Conservation (phyloP, 2,888 invertebrate genomes). For the Orchesella flavescens region DNA sequence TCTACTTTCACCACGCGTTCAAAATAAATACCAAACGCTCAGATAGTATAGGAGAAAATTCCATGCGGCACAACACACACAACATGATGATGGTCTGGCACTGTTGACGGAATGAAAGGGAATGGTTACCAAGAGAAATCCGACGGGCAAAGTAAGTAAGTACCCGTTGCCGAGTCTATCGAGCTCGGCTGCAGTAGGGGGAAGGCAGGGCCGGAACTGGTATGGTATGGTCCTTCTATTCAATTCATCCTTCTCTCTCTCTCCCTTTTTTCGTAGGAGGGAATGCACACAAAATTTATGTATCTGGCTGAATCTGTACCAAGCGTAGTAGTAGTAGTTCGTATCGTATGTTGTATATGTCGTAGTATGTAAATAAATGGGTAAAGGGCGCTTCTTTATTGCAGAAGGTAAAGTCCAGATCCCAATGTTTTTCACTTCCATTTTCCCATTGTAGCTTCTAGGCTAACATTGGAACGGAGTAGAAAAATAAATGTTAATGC, state of each 20-base stretch:
- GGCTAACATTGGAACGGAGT: neutral
- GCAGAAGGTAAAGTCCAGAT: too few relatives aligned
- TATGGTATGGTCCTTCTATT: neutral
- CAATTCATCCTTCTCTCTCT: too few relatives aligned
- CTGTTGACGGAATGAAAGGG: conserved; percentile 39
- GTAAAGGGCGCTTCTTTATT: too few relatives aligned
- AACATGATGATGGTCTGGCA: conserved; percentile 24
- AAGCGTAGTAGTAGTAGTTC: neutral
- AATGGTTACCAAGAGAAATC: conserved; percentile 56
- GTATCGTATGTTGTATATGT: neutral
- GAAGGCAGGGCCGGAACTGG: conserved; percentile 53
- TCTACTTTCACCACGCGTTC: conserved; percentile 52
- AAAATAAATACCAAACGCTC: neutral
- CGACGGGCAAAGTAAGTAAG: conserved; percentile 38
- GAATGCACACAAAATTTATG: too few relatives aligned
- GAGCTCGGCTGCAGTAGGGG: conserved; percentile 52
- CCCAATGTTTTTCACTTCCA: too few relatives aligned
- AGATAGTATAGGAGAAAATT: too few relatives aligned
- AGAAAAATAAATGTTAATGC: conserved; percentile 15
- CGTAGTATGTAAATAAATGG: too few relatives aligned
- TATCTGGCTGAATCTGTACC: neutral
- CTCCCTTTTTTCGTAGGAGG: too few relatives aligned
- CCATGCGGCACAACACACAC: conserved; percentile 11
- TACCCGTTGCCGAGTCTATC: conserved; percentile 43
- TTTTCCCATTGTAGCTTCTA: too few relatives aligned